A percentile compares a stretch with the other conserved stretches of the same genome.
phyloP scores from a whole-genome alignment of 2,888 invertebrate species.

The Muschampia plurimacula region DNA sequence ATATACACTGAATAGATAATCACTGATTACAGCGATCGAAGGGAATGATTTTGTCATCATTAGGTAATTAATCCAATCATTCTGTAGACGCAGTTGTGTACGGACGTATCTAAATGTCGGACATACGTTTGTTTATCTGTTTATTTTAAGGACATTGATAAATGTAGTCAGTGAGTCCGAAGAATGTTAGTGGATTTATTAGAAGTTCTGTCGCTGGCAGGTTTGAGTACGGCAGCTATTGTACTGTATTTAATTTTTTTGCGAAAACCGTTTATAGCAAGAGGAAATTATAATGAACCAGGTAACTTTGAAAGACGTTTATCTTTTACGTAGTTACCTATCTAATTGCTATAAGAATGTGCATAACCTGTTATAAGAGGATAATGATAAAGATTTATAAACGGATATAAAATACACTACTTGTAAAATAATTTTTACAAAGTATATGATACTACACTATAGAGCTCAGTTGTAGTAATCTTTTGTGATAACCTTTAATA shows the following conservation, averaged over 20 bases:
- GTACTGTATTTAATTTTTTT: conserved; percentile 69
- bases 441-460: no score
- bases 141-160: not conserved
- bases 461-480: not conserved
- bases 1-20: not conserved
- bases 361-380: not conserved
- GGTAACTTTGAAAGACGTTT: conserved; percentile 51
- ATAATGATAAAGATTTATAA: not conserved
- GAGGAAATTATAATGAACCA: conserved; percentile 60
- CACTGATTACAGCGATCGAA: conserved; percentile 38
- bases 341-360: not conserved
- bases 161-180: not conserved
- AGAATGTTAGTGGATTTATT: conserved; percentile 60
- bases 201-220: conserved; percentile 66
- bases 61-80: conserved; percentile 29
- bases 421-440: no score
- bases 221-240: conserved; percentile 64
- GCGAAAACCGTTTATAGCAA: conserved; percentile 54
- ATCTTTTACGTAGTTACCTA: not conserved
- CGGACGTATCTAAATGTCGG: conserved; percentile 12
- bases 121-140: not conserved
- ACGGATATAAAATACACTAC: not conserved
- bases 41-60: conserved; percentile 29
- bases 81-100: conserved; percentile 35
- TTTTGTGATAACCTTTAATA: not conserved